Evolutionary conservation across 2,888 invertebrate genomes (phyloP).

Genomic region (Eristalis arbustorum): DNA sequence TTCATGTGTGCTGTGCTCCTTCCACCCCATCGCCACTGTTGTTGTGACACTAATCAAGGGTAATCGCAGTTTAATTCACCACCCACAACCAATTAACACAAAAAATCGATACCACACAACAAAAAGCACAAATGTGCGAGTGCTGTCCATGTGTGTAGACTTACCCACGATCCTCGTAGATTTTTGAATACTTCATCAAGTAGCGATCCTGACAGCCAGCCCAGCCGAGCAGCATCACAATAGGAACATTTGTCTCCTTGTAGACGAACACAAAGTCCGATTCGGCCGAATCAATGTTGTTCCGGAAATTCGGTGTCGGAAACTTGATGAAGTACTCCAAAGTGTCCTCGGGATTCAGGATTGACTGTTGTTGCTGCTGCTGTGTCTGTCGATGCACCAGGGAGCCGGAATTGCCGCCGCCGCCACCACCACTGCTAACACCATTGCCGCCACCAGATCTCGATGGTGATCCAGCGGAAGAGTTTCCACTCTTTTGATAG

Average conservation of each 20-base stretch:
- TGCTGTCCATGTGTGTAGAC: conserved; percentile 65
- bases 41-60: conserved; percentile 21
- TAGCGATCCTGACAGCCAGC: conserved; percentile 90
- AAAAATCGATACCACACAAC: conserved; percentile 16
- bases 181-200: conserved; percentile 88
- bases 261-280: conserved; percentile 83
- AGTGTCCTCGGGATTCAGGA: conserved; percentile 78
- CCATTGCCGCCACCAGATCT: conserved; percentile 43
- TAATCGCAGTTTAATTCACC: conserved; percentile 38
- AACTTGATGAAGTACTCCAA: conserved; percentile 85
- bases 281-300: conserved; percentile 76
- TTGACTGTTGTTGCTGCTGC: conserved; percentile 31
- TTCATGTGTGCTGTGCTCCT: conserved; percentile 30
- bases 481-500: conserved; percentile 46
- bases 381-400: conserved; percentile 51
- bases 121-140: background rate
- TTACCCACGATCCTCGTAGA: conserved; percentile 89
- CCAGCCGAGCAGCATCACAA: conserved; percentile 89
- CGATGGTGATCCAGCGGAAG: conserved; percentile 36
- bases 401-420: conserved; percentile 19
- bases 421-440: conserved; percentile 33
- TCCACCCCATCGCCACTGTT: background rate
- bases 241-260: conserved; percentile 84
- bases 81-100: background rate
- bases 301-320: conserved; percentile 82